Base-by-base conservation (phyloP, 23 tunicate species). In the Ciona savignyi region DNA sequence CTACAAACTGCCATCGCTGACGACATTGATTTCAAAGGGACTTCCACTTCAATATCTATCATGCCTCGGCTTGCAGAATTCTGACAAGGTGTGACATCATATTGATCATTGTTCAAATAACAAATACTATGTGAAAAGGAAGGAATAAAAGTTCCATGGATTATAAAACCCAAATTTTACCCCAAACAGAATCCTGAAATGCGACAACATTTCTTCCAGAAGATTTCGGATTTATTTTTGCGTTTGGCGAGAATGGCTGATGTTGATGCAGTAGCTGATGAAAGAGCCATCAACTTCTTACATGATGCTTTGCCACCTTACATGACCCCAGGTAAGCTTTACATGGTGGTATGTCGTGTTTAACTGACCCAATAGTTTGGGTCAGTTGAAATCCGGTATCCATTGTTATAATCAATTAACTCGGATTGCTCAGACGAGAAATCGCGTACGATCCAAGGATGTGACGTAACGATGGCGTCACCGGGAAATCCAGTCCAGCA, bases 251-350 rank as follows among this genome's bases (percentile, higher is more conserved):
- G 80, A 32, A 62, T 84, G 51, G 65, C 51, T 51, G 97, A 90
- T 70, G 83, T 63, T 21, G 98, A 92, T 83, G 87, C 74, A 30
- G 83, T 77, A 24, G 92, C 77, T 0, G 98, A 92, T 85, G 71
- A 62, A 31, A 48, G 87, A 15, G 88, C 76, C 3, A 72, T 42
- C 29, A 25, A 34, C 1, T 81, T 80, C 63, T 68, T 85, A n/a
- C 87, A 92, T 67, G 92, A 81, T 32, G 70, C 76, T 61, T 78
- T 92, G 2, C 98, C 98, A 26, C 98, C 98, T 25, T 83, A 34
- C 22, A 31, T 92, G 3, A 48, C 79, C 4, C 75, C 71, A 77
- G 87, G 93, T 81, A n/a, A 69, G 74, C 66, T 3, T 23, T 51
- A 70, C 74, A 27, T 19, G 9, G 20, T 15, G 61, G 61, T 49